Conservation (phyloP, 2,888 invertebrate genomes). For the Papilio protenor region DNA sequence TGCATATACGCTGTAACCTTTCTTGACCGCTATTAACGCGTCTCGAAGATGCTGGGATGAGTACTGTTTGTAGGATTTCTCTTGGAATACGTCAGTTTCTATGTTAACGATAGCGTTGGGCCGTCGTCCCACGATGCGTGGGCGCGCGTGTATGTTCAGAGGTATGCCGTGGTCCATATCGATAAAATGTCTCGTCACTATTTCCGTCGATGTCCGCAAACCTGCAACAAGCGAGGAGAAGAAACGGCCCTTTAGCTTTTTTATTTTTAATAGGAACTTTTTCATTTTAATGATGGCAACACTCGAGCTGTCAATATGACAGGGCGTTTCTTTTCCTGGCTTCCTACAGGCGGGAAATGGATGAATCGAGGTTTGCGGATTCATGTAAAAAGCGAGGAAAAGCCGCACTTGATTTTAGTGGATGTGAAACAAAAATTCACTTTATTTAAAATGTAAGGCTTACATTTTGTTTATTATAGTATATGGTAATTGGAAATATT, state of each 20-base stretch:
- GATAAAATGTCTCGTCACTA: constrained; percentile 79
- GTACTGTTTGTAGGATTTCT: constrained; percentile 81
- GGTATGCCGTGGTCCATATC: constrained; percentile 79
- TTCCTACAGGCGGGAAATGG: constrained; percentile 71
- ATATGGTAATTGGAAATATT: neutral
- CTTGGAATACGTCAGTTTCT: constrained; percentile 79
- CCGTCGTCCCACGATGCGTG: constrained; percentile 72
- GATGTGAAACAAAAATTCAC: constrained; percentile 38
- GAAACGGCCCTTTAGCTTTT: constrained; percentile 69
- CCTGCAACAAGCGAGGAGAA: constrained; percentile 82
- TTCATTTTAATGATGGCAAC: constrained; percentile 47
- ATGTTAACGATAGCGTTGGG: constrained; percentile 79
- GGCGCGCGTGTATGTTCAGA: constrained; percentile 75
- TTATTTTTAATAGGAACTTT: constrained; percentile 44
- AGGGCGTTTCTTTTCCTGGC: constrained; percentile 82
- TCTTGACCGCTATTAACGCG: constrained; percentile 79
- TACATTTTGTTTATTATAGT: neutral
- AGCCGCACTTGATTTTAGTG: constrained; percentile 62
- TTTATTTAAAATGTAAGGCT: neutral
- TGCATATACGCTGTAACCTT: constrained; percentile 82
- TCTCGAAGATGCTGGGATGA: constrained; percentile 80
- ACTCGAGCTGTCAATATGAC: constrained; percentile 49
- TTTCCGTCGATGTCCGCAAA: constrained; percentile 77
- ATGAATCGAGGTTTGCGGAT: constrained; percentile 47
- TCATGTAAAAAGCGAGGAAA: constrained; percentile 79